Evolutionary conservation across 2,888 invertebrate species (phyloP), one percentile per base, ranked within the genome.

Genomic region (Carpatolechia fugitivella): DNA sequence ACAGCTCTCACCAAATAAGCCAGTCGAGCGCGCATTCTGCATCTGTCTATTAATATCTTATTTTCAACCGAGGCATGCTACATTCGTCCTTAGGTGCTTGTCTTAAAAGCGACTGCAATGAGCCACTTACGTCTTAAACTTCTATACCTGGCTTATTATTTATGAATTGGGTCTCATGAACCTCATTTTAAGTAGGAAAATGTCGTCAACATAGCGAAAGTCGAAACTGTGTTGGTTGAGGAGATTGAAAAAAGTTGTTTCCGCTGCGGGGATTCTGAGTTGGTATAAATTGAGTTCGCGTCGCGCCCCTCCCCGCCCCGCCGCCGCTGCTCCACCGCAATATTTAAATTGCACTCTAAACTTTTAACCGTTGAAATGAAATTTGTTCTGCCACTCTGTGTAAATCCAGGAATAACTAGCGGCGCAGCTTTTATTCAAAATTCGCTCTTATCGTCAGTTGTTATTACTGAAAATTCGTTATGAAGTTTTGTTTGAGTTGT

Each of bases 321-420:
- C n/a, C n/a, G n/a, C n/a, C n/a, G n/a, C n/a, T n/a, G n/a, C n/a
- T n/a, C n/a, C 65, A 65, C 70, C 69, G 72, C 76, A 71, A 69
- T 80, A 77, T 81, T 85, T 78, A 78, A 79, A 76, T 78, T 82
- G 79, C 80, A 82, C 81, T 86, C 76, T 79, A 81, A 81, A 83
- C 78, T 81, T 82, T 78, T 71, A 74, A 75, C 72, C 71, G 81
- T 79, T 82, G 69, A 81, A 82, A 85, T 83, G 78, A 85, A 86
- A 86, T 85, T 85, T 85, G 84, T 82, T 83, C 72, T 76, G 73
- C 76, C 64, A 70, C 65, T 59, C 66, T 74, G 70, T 72, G 72
- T 74, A 72, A 72, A 76, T 74, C 78, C 75, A 74, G 74, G 79
- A 85, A 85, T 82, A 85, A 75, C 80, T 76, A 61, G 8, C 58